These are phyloP conservation scores for Cnemophilus loriae DNA, from an alignment of 2,113 vertebrate species.

Conservation along the genomic window DNA sequence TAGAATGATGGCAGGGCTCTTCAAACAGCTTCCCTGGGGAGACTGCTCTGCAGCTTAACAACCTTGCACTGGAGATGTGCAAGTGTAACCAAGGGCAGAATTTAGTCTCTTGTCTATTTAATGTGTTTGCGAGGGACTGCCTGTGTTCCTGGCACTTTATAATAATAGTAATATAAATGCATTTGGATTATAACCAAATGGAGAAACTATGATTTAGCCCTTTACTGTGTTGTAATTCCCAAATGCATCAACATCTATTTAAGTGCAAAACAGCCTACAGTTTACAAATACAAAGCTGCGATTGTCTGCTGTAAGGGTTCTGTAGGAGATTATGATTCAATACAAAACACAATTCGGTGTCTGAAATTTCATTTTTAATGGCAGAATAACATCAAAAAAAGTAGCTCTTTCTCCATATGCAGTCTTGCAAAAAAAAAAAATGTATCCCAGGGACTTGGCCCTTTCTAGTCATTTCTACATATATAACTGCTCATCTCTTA, in stretches of 20 bases:
- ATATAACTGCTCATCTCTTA: constrained; percentile 33
- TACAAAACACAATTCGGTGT: constrained; percentile 19
- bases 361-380: constrained; percentile 52
- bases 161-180: constrained; percentile 48
- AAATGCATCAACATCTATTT: constrained; percentile 42
- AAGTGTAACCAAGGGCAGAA: constrained; percentile 36
- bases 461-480: constrained; percentile 22
- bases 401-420: constrained; percentile 9
- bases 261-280: constrained; percentile 33
- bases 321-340: constrained; percentile 20
- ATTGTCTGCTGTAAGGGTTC: constrained; percentile 1
- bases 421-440: constrained; percentile 7
- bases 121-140: background rate
- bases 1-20: constrained; percentile 31
- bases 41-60: background rate
- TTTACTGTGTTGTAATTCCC: constrained; percentile 30
- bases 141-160: constrained; percentile 14
- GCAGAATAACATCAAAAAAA: constrained; percentile 46
- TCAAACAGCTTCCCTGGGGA: constrained; percentile 29
- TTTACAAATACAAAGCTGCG: background rate
- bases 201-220: constrained; percentile 35
- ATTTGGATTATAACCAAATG: constrained; percentile 30
- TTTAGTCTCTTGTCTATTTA: constrained; percentile 38
- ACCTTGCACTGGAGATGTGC: constrained; percentile 12
- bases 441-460: background rate